A percentile compares a stretch with the other conserved stretches of the same genome.
These are phyloP conservation scores for Stichodactyla helianthus DNA, from an alignment of 64 coral and sea anemone genomes.

Conservation along the genomic window DNA sequence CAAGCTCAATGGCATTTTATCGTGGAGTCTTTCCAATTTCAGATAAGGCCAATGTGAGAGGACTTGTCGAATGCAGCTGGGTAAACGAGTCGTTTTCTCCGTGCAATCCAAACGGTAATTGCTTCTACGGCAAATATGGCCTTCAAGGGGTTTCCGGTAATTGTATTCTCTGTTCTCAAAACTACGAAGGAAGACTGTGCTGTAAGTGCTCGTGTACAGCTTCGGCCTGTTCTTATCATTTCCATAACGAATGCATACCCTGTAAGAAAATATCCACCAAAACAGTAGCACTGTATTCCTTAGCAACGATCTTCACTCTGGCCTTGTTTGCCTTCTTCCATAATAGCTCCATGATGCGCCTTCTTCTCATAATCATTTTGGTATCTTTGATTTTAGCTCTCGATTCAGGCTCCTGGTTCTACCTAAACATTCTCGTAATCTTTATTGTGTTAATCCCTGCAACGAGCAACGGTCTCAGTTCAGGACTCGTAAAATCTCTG, in stretches of 20 bases:
- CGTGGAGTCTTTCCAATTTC: not conserved
- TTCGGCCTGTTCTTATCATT: not conserved
- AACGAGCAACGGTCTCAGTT: not conserved
- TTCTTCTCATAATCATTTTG: not conserved
- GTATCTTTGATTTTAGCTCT: slow-evolving; percentile 1
- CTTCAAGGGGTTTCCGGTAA: not conserved
- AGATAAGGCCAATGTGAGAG: not conserved
- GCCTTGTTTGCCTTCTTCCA: not conserved
- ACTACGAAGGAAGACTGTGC: not conserved
- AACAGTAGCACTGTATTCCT: not conserved
- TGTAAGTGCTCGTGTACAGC: not conserved
- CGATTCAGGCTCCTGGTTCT: not conserved
- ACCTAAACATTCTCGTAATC: not conserved
- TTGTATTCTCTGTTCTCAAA: not conserved
- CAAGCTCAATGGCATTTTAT: not conserved
- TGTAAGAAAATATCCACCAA: not conserved
- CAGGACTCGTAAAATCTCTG: not conserved
- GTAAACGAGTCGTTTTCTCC: not conserved
- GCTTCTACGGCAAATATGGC: not conserved
- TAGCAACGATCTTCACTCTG: not conserved
- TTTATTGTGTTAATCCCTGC: not conserved
- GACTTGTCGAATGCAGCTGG: not conserved
- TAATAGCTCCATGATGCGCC: not conserved
- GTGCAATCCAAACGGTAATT: not conserved
- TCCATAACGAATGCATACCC: not conserved